Conservation (phyloP, 2,113 vertebrate genomes). For the Scopus umbretta region DNA sequence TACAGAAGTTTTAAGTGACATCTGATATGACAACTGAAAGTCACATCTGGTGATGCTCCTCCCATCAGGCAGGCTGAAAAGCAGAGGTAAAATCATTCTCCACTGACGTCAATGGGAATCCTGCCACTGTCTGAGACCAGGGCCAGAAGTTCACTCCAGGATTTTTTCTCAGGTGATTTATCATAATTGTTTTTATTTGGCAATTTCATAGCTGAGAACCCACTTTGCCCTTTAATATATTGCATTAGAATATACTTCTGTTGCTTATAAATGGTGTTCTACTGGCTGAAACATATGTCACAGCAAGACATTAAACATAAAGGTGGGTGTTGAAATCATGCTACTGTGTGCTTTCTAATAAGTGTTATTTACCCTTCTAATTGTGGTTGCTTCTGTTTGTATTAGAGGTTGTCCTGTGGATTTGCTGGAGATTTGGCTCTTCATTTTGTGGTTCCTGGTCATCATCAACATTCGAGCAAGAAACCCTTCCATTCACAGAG, state of each 20-base stretch:
- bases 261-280: neutral
- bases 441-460: neutral
- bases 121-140: neutral
- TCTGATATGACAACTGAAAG: neutral
- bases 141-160: neutral
- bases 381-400: neutral
- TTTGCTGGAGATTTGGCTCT: neutral
- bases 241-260: neutral
- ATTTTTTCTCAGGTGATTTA: slow-evolving; percentile 18
- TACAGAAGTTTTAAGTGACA: neutral
- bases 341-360: neutral
- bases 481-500: neutral
- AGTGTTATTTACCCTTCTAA: neutral
- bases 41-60: neutral
- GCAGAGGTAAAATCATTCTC: neutral
- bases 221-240: neutral
- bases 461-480: neutral
- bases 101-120: slow-evolving; percentile 7
- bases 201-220: neutral
- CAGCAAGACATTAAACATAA: neutral
- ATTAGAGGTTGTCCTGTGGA: neutral
- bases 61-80: neutral
- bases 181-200: neutral
- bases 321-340: neutral
- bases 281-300: neutral